Base-by-base conservation (phyloP, 1,140 invertebrate genomes). In the Bombus picipes region DNA sequence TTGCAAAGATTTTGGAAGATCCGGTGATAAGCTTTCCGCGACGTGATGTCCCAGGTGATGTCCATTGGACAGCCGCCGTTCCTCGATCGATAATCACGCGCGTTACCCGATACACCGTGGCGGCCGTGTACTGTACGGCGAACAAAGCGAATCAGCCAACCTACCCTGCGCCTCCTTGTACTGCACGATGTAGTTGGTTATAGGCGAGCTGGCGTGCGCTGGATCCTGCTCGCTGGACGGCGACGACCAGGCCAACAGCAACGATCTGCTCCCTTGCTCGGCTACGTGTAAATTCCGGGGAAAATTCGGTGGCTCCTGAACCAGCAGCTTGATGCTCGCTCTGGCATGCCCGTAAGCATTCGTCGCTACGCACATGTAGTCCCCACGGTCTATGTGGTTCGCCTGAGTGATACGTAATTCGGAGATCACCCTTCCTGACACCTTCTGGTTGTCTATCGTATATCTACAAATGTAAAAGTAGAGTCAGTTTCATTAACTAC, bases 261-360 rank as follows among this genome's bases (percentile, higher is more conserved):
- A 94, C 76, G 95, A 96, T 13, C 96, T 95, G 89, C 97, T 97
- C 28, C 95, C 95, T 53, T 95, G 94, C 88, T 97, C 96, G 25
- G 95, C 94, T 9, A 97, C 94, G 86, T 96, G 96, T 53, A 97
- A 92, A 91, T 97, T 96, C 18, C 95, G 94, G 43, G 97, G 97
- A 79, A 96, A 96, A 92, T 97, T 97, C 39, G 97, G 97, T 28
- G 96, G 96, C 88, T 97, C 97, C 95, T 97, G 97, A 10, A 97
- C 97, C 74, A 96, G 96, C 9, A 98, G 93, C 89, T 96, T 95
- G 86, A 97, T 96, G 18, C 95, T 96, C 18, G 96, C 96, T 81
- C 96, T 96, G 91, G 97, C 97, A 57, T 96, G 96, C 3, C 97
- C 97, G 92, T 97, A 97, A 3, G 96, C 95, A 93, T 98, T 98